Evolutionary conservation across 2,113 vertebrate species (phyloP).

Genomic region (Psittacara wagleri): DNA sequence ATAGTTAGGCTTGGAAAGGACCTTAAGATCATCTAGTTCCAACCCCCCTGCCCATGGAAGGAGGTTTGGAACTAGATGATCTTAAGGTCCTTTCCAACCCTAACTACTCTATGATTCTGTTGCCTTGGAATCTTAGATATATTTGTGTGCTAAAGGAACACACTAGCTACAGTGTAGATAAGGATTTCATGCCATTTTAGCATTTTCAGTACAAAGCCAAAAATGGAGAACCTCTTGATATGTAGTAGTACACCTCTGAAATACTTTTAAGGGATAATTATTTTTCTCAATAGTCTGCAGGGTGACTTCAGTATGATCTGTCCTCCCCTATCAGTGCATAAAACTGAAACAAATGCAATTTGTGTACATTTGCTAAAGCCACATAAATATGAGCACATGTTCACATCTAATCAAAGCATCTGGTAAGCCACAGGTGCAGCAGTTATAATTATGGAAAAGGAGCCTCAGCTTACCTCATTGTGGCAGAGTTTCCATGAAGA

Average conservation of each 20-base stretch:
- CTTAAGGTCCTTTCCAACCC: too few species aligned
- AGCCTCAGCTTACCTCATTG: neutral
- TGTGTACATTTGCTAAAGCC: neutral
- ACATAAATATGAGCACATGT: neutral
- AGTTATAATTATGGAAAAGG: neutral
- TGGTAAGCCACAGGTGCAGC: neutral
- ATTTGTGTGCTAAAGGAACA: neutral
- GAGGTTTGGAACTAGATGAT: too few species aligned
- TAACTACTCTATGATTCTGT: neutral
- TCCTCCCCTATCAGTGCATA: neutral
- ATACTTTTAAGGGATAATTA: neutral
- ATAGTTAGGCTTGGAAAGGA: too few species aligned
- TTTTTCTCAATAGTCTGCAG: neutral
- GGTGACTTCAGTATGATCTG: neutral
- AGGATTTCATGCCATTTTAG: neutral
- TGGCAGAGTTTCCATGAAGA: neutral
- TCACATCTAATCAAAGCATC: neutral
- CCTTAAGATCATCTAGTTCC: too few species aligned
- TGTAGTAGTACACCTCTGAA: neutral
- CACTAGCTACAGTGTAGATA: neutral
- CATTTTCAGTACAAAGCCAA: neutral
- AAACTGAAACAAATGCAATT: neutral
- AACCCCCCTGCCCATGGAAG: too few species aligned
- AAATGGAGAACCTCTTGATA: neutral
- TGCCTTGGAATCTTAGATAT: neutral